Evolutionary conservation across 2,113 vertebrate species (phyloP).

Genomic region (Cottus gobio): DNA sequence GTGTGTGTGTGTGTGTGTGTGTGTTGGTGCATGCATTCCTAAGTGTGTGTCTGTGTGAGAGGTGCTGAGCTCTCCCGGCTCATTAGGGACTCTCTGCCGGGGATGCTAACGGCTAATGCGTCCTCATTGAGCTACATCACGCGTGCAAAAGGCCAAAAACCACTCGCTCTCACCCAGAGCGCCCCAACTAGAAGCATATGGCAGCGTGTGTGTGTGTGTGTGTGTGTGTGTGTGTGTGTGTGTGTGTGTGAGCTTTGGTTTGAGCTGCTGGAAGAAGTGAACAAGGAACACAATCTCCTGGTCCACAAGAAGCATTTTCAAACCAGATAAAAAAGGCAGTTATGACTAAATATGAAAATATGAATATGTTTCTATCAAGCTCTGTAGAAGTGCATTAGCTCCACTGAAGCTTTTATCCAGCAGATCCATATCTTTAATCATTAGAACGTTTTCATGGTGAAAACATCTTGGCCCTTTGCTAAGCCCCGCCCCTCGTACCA

Average conservation of each 20-base stretch:
- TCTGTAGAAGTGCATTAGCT: neutral
- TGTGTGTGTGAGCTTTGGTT: neutral
- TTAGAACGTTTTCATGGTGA: neutral
- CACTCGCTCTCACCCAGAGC: conserved; percentile 49
- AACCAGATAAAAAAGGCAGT: no score
- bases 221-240: conserved; percentile 11
- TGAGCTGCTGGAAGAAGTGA: neutral
- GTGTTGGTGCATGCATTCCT: conserved; percentile 13
- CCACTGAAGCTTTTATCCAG: neutral
- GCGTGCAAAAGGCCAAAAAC: conserved; percentile 70
- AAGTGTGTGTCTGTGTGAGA: conserved; percentile 18
- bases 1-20: neutral
- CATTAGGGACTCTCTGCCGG: conserved; percentile 57
- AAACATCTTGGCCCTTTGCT: no score
- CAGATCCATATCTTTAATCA: neutral
- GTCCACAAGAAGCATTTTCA: neutral
- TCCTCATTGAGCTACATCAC: conserved; percentile 62
- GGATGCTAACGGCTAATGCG: conserved; percentile 51
- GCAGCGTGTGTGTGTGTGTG: conserved; percentile 19
- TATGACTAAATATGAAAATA: no score
- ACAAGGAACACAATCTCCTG: neutral
- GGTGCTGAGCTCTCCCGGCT: conserved; percentile 38
- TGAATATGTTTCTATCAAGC: neutral
- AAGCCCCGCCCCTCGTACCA: no score
- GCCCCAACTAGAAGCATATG: conserved; percentile 59